Base-by-base conservation (phyloP, 2,113 vertebrate genomes). In the Ornithorhynchus anatinus region DNA sequence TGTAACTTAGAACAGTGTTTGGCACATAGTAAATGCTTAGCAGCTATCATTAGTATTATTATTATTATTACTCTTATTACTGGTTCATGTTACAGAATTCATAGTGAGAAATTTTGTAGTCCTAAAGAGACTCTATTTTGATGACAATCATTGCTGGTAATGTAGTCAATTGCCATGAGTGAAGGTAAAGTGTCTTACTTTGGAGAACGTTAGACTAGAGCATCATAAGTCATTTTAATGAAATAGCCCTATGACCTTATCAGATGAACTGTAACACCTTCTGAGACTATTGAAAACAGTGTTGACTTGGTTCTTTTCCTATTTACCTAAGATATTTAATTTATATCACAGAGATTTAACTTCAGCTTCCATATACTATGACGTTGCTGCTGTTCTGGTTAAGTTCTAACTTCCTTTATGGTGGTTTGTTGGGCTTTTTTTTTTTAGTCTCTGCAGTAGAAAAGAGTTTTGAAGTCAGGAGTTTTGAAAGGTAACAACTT, bases 261-360 rank as follows among this genome's bases (percentile, higher is more conserved):
- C 80, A 85, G 70, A 78, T 87, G 58, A 89, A 70, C 53, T 82
- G 32, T 78, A 88, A 85, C 84, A 85, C 42, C 67, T 81, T 79
- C 20, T 77, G 61, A 59, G 23, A 52, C 77, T 81, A 52, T 80
- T 67, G 76, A 51, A 79, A 77, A 59, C 29, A 68, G 22, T 71
- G 48, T 69, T 81, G 79, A 59, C 16, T 84, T 86, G 32, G 14
- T 82, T 86, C 71, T 79, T 8, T 72, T 75, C 35, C 25, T 67
- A 64, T 85, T 86, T 84, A 69, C 59, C 66, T 74, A 89, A 75
- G 7, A 79, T 47, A 79, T 89, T 86, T 84, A 57, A 59, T 86
- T 85, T 85, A 56, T 81, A 42, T 33, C 73, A 65, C 72, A 47
- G 51, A 56, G 59, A 63, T 85, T 81, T 72, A 35, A 69, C 16